These are phyloP conservation scores for Channallabes apus DNA, from an alignment of 2,797 vertebrate species.

Conservation along the genomic window DNA sequence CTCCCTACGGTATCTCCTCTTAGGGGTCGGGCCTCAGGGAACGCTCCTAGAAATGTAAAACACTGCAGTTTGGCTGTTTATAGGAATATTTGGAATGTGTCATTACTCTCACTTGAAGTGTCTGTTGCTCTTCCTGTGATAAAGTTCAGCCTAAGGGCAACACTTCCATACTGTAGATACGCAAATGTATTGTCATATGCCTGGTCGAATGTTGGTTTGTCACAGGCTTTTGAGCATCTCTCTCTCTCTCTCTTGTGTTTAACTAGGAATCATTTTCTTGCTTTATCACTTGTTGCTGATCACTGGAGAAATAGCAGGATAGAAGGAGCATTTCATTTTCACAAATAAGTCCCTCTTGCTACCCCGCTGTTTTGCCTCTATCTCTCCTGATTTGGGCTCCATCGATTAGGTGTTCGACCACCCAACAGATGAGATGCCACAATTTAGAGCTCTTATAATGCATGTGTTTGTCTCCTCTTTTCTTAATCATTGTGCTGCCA, in stretches of 20 bases:
- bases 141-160: constrained; percentile 23
- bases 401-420: constrained; percentile 78
- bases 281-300: constrained; percentile 79
- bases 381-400: constrained; percentile 74
- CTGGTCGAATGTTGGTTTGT: neutral
- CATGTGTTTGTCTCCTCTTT: constrained; percentile 60
- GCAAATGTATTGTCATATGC: constrained; percentile 13
- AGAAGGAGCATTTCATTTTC: constrained; percentile 73
- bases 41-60: constrained; percentile 18
- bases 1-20: neutral
- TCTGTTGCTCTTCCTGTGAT: neutral
- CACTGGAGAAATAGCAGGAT: constrained; percentile 55
- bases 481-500: constrained; percentile 67
- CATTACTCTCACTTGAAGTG: constrained; percentile 26
- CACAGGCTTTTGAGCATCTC: constrained; percentile 57
- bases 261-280: constrained; percentile 71
- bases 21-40: constrained; percentile 2
- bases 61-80: neutral
- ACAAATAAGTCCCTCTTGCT: constrained; percentile 77
- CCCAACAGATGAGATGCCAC: constrained; percentile 72
- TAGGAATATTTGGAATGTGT: constrained; percentile 26
- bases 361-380: constrained; percentile 70
- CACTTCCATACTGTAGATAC: neutral
- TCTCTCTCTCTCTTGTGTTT: constrained; percentile 31
- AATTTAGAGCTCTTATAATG: constrained; percentile 75